phyloP scores from a whole-genome alignment of 2,797 vertebrate genomes.

The Carduelis carduelis region DNA sequence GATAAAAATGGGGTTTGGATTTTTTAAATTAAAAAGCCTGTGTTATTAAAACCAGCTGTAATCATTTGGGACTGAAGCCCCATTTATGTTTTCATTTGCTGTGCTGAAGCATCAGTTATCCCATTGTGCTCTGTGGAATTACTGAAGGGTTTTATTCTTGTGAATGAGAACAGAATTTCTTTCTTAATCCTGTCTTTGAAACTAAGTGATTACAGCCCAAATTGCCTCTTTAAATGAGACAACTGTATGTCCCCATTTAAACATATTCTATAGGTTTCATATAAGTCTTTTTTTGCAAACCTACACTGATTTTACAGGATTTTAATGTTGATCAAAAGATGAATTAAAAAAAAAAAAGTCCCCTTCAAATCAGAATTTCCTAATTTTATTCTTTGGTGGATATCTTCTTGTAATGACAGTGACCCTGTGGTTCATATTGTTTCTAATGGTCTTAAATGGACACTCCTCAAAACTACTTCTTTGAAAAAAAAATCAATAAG shows the following conservation, averaged over 20 bases:
- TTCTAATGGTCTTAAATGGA: neutral
- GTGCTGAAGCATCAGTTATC: slow-evolving; percentile 11
- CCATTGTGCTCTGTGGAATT: slow-evolving; percentile 14
- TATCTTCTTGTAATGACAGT: neutral
- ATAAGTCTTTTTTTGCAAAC: neutral
- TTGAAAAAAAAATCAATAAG: slow-evolving; percentile 51
- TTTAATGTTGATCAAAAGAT: neutral
- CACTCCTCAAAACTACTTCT: slow-evolving; percentile 6
- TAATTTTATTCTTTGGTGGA: neutral
- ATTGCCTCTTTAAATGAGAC: neutral
- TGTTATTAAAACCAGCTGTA: slow-evolving; percentile 20
- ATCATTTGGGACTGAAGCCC: slow-evolving; percentile 20
- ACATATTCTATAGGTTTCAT: neutral
- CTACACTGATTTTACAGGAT: neutral
- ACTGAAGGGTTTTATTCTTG: neutral
- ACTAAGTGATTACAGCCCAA: neutral
- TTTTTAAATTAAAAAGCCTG: slow-evolving; percentile 10
- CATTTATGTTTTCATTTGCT: slow-evolving; percentile 20
- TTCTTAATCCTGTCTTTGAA: slow-evolving; percentile 33
- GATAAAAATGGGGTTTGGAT: neutral
- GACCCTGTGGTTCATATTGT: neutral
- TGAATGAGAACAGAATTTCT: slow-evolving; percentile 24
- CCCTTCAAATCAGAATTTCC: neutral
- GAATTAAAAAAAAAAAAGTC: neutral
- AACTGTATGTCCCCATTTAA: neutral